A percentile compares a stretch with the other conserved stretches of the same genome.
phyloP scores from a whole-genome alignment of 2,888 invertebrate genomes.

The Meliscaeva auricollis region DNA sequence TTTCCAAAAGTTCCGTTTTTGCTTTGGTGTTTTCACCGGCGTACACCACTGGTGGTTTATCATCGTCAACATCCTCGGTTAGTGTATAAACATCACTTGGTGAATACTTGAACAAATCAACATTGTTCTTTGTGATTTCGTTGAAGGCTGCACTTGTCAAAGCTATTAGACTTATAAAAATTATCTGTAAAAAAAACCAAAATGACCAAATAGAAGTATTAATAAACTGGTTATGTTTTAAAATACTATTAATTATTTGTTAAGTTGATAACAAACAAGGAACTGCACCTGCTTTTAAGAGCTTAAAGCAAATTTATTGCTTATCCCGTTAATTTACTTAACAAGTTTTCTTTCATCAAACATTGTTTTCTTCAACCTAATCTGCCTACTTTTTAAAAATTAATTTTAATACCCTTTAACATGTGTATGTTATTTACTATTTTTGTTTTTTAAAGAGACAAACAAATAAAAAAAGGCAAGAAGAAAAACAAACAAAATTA shows the following conservation, averaged over 20 bases:
- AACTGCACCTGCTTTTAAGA: too few species aligned
- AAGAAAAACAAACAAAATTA: not conserved
- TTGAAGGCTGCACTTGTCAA: conserved; percentile 80
- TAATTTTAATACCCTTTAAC: not conserved
- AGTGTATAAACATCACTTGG: conserved; percentile 82
- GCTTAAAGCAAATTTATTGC: too few species aligned
- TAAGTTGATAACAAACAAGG: too few species aligned
- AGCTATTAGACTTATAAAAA: conserved; percentile 77
- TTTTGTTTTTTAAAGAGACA: too few species aligned
- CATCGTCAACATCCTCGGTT: conserved; percentile 83
- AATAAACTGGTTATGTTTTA: too few species aligned
- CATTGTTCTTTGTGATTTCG: conserved; percentile 80
- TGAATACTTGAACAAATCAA: conserved; percentile 82
- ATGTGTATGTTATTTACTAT: too few species aligned
- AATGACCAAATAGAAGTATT: not conserved
- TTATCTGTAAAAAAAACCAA: conserved; percentile 78
- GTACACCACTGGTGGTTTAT: conserved; percentile 82
- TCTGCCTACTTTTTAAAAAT: too few species aligned
- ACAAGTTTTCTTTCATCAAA: too few species aligned
- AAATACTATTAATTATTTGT: too few species aligned
- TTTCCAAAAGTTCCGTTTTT: conserved; percentile 81
- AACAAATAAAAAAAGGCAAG: too few species aligned
- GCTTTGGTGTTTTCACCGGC: conserved; percentile 82
- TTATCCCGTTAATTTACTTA: too few species aligned
- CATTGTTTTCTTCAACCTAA: too few species aligned